Percentiles rank a stretch among this genome's conserved stretches.
These are phyloP conservation scores for Drosophila pegasa DNA, from an alignment of 2,888 invertebrate species.

Conservation along the genomic window DNA sequence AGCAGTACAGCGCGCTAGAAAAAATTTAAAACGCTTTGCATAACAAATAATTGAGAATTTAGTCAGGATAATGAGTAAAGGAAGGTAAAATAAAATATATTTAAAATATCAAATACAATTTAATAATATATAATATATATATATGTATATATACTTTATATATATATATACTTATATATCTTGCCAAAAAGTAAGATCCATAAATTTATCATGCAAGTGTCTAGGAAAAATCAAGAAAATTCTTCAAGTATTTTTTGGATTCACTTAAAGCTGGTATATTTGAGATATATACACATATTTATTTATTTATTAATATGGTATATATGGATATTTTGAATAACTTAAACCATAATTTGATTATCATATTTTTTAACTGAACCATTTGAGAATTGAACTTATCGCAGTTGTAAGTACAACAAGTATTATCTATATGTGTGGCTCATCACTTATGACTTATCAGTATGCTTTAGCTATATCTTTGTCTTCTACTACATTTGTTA, in stretches of 20 bases:
- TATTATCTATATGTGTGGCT: not conserved
- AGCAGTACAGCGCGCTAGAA: not conserved
- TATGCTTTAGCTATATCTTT: not conserved
- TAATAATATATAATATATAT: not conserved
- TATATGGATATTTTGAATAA: no score
- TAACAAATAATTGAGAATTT: slow-evolving; percentile 1
- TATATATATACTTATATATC: not conserved
- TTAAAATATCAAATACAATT: not conserved
- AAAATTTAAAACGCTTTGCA: not conserved
- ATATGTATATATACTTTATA: no score
- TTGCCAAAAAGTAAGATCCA: slow-evolving; percentile 3
- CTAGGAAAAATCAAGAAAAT: slow-evolving; percentile 4
- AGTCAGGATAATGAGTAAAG: slow-evolving; percentile 1
- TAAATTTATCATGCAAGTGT: not conserved
- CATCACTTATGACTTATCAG: not conserved
- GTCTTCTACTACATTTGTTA: slow-evolving; percentile 5
- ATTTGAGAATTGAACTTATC: no score
- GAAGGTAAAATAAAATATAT: not conserved
- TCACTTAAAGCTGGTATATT: not conserved
- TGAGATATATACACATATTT: no score
- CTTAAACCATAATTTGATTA: not conserved
- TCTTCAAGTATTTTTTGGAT: not conserved
- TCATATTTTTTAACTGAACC: not conserved
- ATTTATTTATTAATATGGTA: no score
- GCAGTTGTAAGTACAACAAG: not conserved